A percentile compares a stretch with the other conserved stretches of the same genome.
Conservation (phyloP, 2,113 vertebrate species). For the Eulemur macaco region DNA sequence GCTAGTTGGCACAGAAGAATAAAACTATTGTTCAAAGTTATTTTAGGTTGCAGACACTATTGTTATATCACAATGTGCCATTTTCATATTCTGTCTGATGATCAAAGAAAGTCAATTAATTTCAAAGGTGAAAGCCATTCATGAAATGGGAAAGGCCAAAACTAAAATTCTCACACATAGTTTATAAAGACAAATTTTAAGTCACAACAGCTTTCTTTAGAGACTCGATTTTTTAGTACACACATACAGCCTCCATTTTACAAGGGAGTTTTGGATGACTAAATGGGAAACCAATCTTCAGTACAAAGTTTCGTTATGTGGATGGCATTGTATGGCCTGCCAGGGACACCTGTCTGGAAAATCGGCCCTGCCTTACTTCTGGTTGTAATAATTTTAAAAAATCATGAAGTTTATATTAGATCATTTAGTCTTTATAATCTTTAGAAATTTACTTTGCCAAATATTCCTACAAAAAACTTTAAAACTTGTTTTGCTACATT, state of each 20-base stretch:
- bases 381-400: background rate
- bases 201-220: background rate
- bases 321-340: background rate
- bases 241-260: background rate
- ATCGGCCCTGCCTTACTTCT: background rate
- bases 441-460: background rate
- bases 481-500: background rate
- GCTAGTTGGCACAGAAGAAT: background rate
- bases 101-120: conserved; percentile 25
- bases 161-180: conserved; percentile 13
- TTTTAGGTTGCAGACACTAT: conserved; percentile 4
- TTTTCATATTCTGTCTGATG: background rate
- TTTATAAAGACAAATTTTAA: background rate
- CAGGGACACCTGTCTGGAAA: background rate
- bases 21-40: conserved; percentile 32
- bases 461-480: background rate
- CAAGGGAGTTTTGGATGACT: background rate
- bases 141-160: conserved; percentile 17
- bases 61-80: background rate
- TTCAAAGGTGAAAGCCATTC: background rate
- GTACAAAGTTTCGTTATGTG: background rate
- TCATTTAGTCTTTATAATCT: background rate
- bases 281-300: background rate
- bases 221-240: background rate
- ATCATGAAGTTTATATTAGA: background rate